A percentile compares a stretch with the other conserved stretches of the same genome.
Evolutionary conservation across 2,113 vertebrate species (phyloP).

Genomic region (Lasiurus cinereus): DNA sequence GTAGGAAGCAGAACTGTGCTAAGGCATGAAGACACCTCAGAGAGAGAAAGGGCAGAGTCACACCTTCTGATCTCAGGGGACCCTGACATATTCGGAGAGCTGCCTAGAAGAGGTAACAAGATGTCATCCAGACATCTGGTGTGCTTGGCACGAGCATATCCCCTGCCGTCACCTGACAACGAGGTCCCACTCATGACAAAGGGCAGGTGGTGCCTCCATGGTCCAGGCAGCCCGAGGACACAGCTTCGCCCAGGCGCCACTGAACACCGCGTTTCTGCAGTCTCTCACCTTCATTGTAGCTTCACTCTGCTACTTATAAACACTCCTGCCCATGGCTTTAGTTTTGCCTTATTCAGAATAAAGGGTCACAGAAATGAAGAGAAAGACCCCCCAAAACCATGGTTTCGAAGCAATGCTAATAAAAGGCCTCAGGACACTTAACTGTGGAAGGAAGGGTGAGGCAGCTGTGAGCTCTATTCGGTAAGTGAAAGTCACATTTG

Average conservation of each 20-base stretch:
- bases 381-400: not conserved
- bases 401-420: not conserved
- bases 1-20: not conserved
- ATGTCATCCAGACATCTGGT: accelerated
- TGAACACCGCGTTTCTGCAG: accelerated
- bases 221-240: accelerated
- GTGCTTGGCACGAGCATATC: not conserved
- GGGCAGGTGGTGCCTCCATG: accelerated
- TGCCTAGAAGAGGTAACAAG: not conserved
- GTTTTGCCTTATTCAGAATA: not conserved
- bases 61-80: not conserved
- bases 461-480: accelerated
- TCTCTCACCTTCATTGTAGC: accelerated
- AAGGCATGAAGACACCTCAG: not conserved
- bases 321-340: too few species aligned
- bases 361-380: not conserved
- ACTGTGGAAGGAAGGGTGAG: not conserved
- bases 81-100: not conserved
- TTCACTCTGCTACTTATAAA: accelerated
- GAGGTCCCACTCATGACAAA: accelerated
- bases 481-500: not conserved
- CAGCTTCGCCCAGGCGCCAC: too few species aligned
- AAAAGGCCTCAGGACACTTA: accelerated
- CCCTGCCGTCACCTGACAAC: accelerated
- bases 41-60: not conserved